These are phyloP conservation scores for Crepidodera aurea DNA, from an alignment of 2,888 invertebrate genomes.

Conservation along the genomic window DNA sequence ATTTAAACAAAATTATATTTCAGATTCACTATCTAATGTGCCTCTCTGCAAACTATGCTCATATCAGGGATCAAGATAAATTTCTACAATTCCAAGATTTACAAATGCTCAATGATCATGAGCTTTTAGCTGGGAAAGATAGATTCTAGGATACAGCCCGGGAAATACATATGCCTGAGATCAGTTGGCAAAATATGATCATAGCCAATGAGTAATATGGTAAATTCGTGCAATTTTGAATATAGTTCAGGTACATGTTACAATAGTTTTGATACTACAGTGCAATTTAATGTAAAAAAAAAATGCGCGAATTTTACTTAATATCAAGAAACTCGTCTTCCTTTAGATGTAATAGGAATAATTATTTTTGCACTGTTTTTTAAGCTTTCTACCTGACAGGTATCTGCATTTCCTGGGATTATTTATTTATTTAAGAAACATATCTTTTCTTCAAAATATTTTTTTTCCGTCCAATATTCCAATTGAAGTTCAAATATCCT, in stretches of 20 bases:
- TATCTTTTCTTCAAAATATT: slow-evolving; percentile 9
- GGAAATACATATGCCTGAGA: slow-evolving; percentile 65
- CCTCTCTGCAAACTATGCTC: slow-evolving; percentile 93
- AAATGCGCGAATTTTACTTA: background rate
- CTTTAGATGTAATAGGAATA: slow-evolving; percentile 10
- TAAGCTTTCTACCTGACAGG: slow-evolving; percentile 21
- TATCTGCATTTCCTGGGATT: slow-evolving; percentile 49
- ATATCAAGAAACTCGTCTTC: slow-evolving; percentile 6
- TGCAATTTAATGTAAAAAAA: no score
- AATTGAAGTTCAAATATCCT: background rate
- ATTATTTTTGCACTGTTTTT: slow-evolving; percentile 12
- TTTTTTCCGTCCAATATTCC: slow-evolving; percentile 31
- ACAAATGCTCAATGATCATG: slow-evolving; percentile 79
- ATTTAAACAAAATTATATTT: no score
- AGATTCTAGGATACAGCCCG: slow-evolving; percentile 86
- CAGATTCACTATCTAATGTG: slow-evolving; percentile 92
- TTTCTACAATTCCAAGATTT: slow-evolving; percentile 91
- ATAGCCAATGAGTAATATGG: slow-evolving; percentile 3
- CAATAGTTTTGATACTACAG: background rate
- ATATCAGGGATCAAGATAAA: slow-evolving; percentile 93
- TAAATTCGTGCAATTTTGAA: background rate
- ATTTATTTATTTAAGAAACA: background rate
- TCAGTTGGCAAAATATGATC: slow-evolving; percentile 45
- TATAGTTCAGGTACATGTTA: background rate
- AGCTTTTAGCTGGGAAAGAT: slow-evolving; percentile 81